Conservation (phyloP, 2,888 invertebrate genomes). For the Drosophila monieri region DNA sequence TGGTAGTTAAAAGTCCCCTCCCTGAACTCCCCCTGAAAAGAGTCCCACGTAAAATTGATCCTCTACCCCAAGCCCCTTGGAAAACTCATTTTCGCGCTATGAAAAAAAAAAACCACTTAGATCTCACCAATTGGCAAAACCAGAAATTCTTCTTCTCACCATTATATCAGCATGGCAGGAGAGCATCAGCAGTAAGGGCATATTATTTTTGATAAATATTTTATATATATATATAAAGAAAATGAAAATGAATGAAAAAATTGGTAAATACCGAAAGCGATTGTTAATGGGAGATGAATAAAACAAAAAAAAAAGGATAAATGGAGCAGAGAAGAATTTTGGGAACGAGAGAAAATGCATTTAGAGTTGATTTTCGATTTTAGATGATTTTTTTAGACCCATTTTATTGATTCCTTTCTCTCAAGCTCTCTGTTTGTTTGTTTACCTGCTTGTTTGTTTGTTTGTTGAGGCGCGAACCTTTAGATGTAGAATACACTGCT, state of each 20-base stretch:
- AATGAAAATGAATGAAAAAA: conserved; percentile 9
- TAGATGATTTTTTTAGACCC: conserved; percentile 14
- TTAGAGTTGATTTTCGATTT: conserved; percentile 25
- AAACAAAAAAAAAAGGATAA: conserved; percentile 2
- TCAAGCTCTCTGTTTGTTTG: conserved; percentile 13
- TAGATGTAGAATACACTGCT: conserved; percentile 25
- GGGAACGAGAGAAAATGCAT: conserved; percentile 39
- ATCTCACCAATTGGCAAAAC: conserved; percentile 82
- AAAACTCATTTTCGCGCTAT: conserved; percentile 69
- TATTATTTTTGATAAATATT: conserved; percentile 79
- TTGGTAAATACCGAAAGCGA: conserved; percentile 22
- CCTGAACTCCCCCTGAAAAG: neutral
- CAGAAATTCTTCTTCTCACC: conserved; percentile 46
- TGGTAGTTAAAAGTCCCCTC: conserved; percentile 40
- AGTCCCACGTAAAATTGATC: conserved; percentile 20
- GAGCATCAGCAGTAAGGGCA: conserved; percentile 46
- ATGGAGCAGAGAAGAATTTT: conserved; percentile 14
- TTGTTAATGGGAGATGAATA: conserved; percentile 32
- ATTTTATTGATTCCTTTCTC: conserved; percentile 9
- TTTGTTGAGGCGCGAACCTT: conserved; percentile 44
- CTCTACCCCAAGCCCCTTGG: conserved; percentile 17
- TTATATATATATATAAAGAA: conserved; percentile 51
- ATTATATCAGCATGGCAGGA: conserved; percentile 38
- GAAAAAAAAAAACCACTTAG: conserved; percentile 62
- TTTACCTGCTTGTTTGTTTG: conserved; percentile 18